A percentile compares a stretch with the other conserved stretches of the same genome.
phyloP scores from a whole-genome alignment of 1,140 invertebrate genomes.

The Cecropterus lyciades region DNA sequence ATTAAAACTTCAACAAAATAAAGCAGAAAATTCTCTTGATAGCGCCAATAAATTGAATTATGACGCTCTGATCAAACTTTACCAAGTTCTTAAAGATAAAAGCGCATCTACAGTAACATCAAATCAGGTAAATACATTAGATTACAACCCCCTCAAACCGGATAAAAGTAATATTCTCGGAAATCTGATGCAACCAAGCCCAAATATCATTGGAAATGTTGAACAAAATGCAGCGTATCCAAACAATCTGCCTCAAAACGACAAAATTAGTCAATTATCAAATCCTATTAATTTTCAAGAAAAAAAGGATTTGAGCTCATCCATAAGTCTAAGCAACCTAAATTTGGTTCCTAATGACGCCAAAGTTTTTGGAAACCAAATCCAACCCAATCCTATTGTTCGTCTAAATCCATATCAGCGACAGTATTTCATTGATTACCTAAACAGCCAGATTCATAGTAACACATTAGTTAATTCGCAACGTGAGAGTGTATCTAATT shows the following conservation, averaged over 20 bases:
- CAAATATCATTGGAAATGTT: background rate
- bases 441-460: slow-evolving; percentile 10
- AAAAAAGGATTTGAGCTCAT: no score
- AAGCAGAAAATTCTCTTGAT: background rate
- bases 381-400: no score
- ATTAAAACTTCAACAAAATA: background rate
- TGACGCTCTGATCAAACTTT: background rate
- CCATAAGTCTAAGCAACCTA: no score
- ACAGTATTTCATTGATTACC: slow-evolving; percentile 12
- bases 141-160: background rate
- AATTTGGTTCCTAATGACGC: no score
- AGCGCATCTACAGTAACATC: background rate
- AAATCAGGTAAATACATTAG: background rate
- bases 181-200: background rate
- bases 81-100: background rate
- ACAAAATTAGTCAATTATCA: no score
- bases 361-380: no score
- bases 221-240: background rate
- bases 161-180: background rate
- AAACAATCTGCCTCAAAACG: background rate
- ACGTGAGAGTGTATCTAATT: slow-evolving; percentile 37
- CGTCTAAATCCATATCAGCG: slow-evolving; percentile 14
- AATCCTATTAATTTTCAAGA: no score
- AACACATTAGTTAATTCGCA: slow-evolving; percentile 41
- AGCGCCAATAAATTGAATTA: background rate